A percentile compares a stretch with the other conserved stretches of the same genome.
phyloP scores from a whole-genome alignment of 2,888 invertebrate species.

The Ashinkailepas kermadecensis region DNA sequence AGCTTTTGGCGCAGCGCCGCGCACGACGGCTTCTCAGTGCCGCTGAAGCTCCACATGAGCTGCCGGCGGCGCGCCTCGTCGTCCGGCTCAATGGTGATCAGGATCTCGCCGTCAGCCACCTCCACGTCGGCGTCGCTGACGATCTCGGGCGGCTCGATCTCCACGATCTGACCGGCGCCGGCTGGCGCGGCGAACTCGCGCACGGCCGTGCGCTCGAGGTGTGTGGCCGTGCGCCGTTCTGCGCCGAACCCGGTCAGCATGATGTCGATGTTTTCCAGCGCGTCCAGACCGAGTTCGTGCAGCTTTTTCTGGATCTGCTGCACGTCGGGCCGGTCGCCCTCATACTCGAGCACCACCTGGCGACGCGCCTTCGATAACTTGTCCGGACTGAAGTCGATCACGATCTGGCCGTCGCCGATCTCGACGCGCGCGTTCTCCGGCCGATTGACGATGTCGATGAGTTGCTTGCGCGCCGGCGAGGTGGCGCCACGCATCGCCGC shows the following conservation, averaged over 20 bases:
- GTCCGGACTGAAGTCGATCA: conserved; percentile 10
- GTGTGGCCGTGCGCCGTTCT: background rate
- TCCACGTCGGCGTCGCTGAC: conserved; percentile 15
- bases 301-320: conserved; percentile 6
- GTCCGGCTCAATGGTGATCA: background rate
- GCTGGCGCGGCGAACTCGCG: background rate
- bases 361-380: background rate
- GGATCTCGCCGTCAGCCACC: background rate
- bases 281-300: conserved; percentile 5
- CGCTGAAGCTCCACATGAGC: conserved; percentile 20
- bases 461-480: background rate
- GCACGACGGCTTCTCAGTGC: background rate
- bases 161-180: background rate
- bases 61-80: background rate
- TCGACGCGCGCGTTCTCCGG: conserved; percentile 1
- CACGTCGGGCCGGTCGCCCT: conserved; percentile 1
- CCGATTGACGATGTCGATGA: conserved; percentile 9
- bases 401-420: conserved; percentile 3
- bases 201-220: background rate
- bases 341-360: conserved; percentile 11
- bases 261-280: conserved; percentile 14
- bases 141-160: background rate
- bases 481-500: background rate
- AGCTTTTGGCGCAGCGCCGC: conserved; percentile 9
- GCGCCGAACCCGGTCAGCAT: conserved; percentile 9